These are phyloP conservation scores for Nomada fabriciana DNA, from an alignment of 2,888 invertebrate species.

Conservation along the genomic window DNA sequence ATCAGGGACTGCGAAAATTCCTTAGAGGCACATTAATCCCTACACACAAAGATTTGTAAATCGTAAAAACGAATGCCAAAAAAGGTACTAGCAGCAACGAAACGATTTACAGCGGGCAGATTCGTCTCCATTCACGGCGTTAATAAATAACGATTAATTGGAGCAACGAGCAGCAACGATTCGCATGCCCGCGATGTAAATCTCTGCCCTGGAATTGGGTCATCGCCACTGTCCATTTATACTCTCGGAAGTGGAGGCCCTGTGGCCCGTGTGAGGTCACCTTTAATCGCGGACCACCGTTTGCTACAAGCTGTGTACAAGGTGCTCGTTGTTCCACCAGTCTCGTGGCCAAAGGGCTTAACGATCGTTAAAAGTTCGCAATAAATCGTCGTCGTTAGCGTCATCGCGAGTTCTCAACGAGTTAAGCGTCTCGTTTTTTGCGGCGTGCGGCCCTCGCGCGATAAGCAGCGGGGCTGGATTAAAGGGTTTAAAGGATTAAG, in stretches of 20 bases:
- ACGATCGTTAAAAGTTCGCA: conserved; percentile 68
- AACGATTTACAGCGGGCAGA: conserved; percentile 18
- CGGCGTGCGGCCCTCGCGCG: neutral
- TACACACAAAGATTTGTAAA: neutral
- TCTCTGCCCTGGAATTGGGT: conserved; percentile 30
- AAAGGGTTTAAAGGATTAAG: no score
- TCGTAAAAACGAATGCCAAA: neutral
- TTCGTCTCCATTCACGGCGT: neutral
- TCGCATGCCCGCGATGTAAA: conserved; percentile 12
- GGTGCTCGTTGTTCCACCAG: conserved; percentile 52
- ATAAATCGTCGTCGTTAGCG: conserved; percentile 67
- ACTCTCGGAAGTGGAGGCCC: conserved; percentile 13
- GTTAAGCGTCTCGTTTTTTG: conserved; percentile 41
- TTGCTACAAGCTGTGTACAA: conserved; percentile 28
- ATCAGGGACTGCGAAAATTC: no score
- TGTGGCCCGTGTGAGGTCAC: conserved; percentile 42
- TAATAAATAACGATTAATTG: conserved; percentile 50
- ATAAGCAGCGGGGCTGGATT: neutral
- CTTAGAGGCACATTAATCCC: no score
- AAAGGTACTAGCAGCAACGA: neutral
- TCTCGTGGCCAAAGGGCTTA: conserved; percentile 41
- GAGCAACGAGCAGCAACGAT: conserved; percentile 20
- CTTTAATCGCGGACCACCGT: conserved; percentile 58
- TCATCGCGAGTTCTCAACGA: conserved; percentile 40
- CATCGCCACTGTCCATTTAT: conserved; percentile 27